phyloP scores from a whole-genome alignment of 2,888 invertebrate species.

The Drosophila melanosoma region DNA sequence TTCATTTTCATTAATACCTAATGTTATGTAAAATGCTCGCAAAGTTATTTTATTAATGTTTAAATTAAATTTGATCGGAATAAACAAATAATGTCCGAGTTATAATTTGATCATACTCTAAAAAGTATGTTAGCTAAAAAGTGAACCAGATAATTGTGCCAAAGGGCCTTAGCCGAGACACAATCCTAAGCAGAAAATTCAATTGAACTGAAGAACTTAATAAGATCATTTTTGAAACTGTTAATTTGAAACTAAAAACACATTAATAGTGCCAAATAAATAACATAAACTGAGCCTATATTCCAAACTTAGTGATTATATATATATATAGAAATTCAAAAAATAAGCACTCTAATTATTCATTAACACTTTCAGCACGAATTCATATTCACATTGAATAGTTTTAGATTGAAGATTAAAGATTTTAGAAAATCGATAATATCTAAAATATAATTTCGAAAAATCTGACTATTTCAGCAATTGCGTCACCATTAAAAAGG shows the following conservation, averaged over 20 bases:
- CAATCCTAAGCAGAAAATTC: conserved; percentile 6
- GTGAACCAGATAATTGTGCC: not conserved
- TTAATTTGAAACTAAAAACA: not conserved
- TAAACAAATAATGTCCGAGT: not conserved
- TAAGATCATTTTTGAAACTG: not conserved
- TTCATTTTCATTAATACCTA: not conserved
- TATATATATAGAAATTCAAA: not conserved
- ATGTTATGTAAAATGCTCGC: not conserved
- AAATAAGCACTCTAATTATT: not conserved
- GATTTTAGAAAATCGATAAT: not conserved
- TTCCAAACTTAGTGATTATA: not conserved
- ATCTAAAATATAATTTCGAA: not conserved
- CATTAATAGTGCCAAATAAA: not conserved
- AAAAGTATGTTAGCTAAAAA: conserved; percentile 38
- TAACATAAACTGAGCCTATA: not conserved
- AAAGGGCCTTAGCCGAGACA: conserved; percentile 31
- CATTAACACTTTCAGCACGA: not conserved
- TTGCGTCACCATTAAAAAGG: not conserved
- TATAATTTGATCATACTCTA: conserved; percentile 10
- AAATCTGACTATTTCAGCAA: not conserved
- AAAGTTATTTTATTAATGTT: not conserved
- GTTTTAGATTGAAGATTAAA: not conserved
- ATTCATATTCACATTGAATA: not conserved
- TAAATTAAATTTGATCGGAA: not conserved
- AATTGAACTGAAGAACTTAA: not conserved